These are phyloP conservation scores for Drosophila leonis DNA, from an alignment of 2,888 invertebrate species.

Conservation along the genomic window DNA sequence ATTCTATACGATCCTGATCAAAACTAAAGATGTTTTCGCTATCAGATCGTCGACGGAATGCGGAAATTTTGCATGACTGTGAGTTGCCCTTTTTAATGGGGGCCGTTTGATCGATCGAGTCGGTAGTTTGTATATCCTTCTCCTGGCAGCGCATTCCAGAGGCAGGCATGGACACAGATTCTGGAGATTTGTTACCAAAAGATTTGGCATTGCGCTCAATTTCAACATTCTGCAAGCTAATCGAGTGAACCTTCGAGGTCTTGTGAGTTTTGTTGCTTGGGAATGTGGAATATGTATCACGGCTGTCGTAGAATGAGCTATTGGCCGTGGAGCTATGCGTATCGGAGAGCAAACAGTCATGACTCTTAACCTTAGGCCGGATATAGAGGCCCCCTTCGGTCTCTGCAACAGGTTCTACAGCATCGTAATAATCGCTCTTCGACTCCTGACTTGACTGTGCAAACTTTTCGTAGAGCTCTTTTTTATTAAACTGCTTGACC, in stretches of 20 bases:
- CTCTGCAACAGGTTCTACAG: constrained; percentile 85
- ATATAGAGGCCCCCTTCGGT: constrained; percentile 59
- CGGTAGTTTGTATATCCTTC: constrained; percentile 83
- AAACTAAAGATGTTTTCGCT: constrained; percentile 90
- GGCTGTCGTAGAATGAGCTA: constrained; percentile 87
- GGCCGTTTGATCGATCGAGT: constrained; percentile 81
- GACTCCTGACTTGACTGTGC: constrained; percentile 89
- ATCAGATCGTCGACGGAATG: constrained; percentile 89
- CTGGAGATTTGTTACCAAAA: constrained; percentile 83
- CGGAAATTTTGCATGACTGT: constrained; percentile 83
- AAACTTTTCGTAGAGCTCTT: constrained; percentile 86
- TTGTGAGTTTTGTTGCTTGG: constrained; percentile 87
- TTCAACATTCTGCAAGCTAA: constrained; percentile 90
- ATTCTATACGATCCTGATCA: constrained; percentile 91
- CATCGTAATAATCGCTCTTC: constrained; percentile 90
- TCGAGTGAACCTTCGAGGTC: constrained; percentile 88
- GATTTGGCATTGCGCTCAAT: constrained; percentile 87
- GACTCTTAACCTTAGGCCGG: constrained; percentile 87
- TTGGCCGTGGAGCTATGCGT: constrained; percentile 84
- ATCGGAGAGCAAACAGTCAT: constrained; percentile 88
- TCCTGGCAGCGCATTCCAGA: constrained; percentile 79
- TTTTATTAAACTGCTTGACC: constrained; percentile 82
- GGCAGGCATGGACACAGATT: constrained; percentile 77
- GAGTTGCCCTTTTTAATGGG: constrained; percentile 76
- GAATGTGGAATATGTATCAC: constrained; percentile 88